Evolutionary conservation across 30 jellyfish, hydroid and myxozoan genomes (phyloP).

Genomic region (Aurelia aurita complex sp. Pacific): DNA sequence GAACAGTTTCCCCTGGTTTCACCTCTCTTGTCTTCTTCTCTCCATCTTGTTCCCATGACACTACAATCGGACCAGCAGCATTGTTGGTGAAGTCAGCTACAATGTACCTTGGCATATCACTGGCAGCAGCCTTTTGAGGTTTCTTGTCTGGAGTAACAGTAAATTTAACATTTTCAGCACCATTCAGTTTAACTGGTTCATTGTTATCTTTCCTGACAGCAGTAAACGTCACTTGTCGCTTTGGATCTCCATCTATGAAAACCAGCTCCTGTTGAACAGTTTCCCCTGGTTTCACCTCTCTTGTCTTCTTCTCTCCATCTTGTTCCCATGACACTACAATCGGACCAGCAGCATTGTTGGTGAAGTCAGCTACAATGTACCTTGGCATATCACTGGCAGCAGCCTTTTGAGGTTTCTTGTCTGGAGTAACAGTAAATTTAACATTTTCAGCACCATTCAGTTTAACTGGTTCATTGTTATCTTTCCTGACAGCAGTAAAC

Average conservation of each 20-base stretch:
- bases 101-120: constrained; percentile 15
- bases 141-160: constrained; percentile 20
- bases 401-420: not conserved
- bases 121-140: constrained; percentile 13
- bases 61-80: constrained; percentile 33
- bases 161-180: constrained; percentile 11
- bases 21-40: constrained; percentile 21
- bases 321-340: not conserved
- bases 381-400: not conserved
- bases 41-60: constrained; percentile 20
- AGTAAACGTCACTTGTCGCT: constrained; percentile 16
- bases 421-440: not conserved
- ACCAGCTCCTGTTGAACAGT: not conserved
- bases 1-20: not conserved
- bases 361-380: not conserved
- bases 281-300: constrained; percentile 4
- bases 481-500: not conserved
- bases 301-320: constrained; percentile 8
- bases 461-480: not conserved
- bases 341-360: not conserved
- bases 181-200: constrained; percentile 21
- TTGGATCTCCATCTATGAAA: constrained; percentile 15
- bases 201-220: constrained; percentile 32
- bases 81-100: constrained; percentile 27
- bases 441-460: not conserved